Conservation (phyloP, 2,888 invertebrate genomes). For the Plagodis pulveraria region DNA sequence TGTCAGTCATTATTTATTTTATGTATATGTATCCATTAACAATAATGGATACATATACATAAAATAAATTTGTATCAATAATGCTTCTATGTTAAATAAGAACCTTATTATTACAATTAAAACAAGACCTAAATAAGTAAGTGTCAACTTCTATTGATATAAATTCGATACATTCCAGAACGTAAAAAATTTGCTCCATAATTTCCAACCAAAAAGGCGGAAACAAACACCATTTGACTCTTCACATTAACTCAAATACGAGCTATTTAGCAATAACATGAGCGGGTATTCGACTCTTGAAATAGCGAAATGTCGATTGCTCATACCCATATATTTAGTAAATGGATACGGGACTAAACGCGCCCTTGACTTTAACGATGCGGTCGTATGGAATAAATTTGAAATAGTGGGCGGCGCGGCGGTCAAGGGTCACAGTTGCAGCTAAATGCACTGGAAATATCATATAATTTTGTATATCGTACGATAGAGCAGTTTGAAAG, state of each 20-base stretch:
- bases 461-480: no score
- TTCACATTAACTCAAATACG: slow-evolving; percentile 58
- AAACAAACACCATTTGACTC: slow-evolving; percentile 41
- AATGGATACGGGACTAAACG: slow-evolving; percentile 68
- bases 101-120: no score
- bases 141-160: no score
- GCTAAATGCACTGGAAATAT: slow-evolving; percentile 21
- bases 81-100: no score
- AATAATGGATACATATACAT: no score
- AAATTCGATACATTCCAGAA: neutral
- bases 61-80: no score
- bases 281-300: slow-evolving; percentile 53
- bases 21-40: no score
- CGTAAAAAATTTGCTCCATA: slow-evolving; percentile 1
- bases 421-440: slow-evolving; percentile 26
- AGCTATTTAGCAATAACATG: slow-evolving; percentile 64
- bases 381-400: slow-evolving; percentile 71
- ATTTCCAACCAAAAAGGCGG: slow-evolving; percentile 10
- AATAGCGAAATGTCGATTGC: slow-evolving; percentile 68
- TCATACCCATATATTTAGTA: slow-evolving; percentile 72
- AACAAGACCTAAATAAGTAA: no score
- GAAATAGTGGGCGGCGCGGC: slow-evolving; percentile 61
- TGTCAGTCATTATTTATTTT: no score
- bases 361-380: slow-evolving; percentile 74
- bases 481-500: no score